Evolutionary conservation across 2,113 vertebrate species (phyloP).

Genomic region (Cathartes aura): DNA sequence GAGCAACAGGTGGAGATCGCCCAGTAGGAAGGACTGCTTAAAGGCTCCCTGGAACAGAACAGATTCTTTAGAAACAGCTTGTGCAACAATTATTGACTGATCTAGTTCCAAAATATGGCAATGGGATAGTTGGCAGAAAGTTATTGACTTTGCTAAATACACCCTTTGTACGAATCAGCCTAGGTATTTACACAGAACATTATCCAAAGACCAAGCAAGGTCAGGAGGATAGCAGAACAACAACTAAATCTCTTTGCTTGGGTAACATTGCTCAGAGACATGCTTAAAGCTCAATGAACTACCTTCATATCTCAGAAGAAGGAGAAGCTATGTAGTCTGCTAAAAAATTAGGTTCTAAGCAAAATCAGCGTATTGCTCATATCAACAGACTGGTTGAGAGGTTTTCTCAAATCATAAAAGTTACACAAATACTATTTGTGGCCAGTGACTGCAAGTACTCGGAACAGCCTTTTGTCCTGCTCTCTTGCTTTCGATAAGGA

Average conservation of each 20-base stretch:
- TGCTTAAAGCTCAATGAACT: neutral
- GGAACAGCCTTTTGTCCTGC: neutral
- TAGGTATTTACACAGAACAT: neutral
- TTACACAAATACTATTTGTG: neutral
- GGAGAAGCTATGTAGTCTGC: neutral
- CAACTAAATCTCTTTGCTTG: neutral
- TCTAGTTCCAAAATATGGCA: neutral
- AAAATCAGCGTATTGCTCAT: neutral
- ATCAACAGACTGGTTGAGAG: neutral
- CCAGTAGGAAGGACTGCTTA: neutral
- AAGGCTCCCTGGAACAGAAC: neutral
- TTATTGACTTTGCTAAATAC: neutral
- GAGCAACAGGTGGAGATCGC: neutral
- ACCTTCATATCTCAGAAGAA: neutral
- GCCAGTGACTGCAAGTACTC: neutral
- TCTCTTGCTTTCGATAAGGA: neutral
- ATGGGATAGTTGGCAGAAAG: neutral
- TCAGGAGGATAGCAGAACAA: neutral
- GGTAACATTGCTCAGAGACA: neutral
- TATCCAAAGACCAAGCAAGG: neutral
- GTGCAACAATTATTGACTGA: neutral
- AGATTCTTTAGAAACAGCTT: neutral
- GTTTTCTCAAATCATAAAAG: neutral
- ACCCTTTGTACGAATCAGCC: fast-evolving
- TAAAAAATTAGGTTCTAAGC: neutral